Conservation (phyloP, 2,888 invertebrate genomes). For the Pemphredon lugubris region DNA sequence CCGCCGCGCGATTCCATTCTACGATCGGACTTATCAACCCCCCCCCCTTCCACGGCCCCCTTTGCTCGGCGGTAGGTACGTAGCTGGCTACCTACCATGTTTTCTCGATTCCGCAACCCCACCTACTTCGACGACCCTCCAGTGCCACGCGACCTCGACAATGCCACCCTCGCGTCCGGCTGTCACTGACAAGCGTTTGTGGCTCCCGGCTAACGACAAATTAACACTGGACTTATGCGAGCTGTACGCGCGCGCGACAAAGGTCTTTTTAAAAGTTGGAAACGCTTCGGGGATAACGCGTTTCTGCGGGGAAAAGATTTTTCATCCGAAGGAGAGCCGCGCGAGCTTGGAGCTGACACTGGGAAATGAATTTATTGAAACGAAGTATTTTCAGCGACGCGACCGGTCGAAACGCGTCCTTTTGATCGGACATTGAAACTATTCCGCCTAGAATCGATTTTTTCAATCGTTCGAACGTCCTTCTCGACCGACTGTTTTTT, state of each 20-base stretch:
- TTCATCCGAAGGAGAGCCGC: not conserved
- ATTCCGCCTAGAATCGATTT: too few species aligned
- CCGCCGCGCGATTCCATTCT: conserved; percentile 10
- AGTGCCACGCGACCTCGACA: conserved; percentile 64
- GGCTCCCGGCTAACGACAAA: conserved; percentile 65
- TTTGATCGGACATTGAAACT: too few species aligned
- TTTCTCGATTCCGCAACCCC: conserved; percentile 25
- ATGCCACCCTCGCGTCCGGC: conserved; percentile 64
- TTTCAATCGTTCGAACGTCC: too few species aligned
- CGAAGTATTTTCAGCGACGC: too few species aligned
- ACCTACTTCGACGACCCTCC: conserved; percentile 37
- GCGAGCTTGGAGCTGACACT: too few species aligned
- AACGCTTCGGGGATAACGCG: too few species aligned
- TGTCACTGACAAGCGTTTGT: conserved; percentile 67
- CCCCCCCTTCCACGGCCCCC: conserved; percentile 6
- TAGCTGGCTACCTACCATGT: conserved; percentile 18
- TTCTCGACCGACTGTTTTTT: too few species aligned
- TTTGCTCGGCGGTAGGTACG: conserved; percentile 4
- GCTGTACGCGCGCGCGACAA: conserved; percentile 27
- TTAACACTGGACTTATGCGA: conserved; percentile 62
- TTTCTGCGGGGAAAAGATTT: conserved; percentile 29
- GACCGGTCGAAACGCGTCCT: too few species aligned
- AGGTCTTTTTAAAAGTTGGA: too few species aligned
- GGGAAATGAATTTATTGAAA: too few species aligned
- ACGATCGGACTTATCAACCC: conserved; percentile 38